phyloP scores from a whole-genome alignment of 92 coral and sea anemone species.

The Diadumene lineata region DNA sequence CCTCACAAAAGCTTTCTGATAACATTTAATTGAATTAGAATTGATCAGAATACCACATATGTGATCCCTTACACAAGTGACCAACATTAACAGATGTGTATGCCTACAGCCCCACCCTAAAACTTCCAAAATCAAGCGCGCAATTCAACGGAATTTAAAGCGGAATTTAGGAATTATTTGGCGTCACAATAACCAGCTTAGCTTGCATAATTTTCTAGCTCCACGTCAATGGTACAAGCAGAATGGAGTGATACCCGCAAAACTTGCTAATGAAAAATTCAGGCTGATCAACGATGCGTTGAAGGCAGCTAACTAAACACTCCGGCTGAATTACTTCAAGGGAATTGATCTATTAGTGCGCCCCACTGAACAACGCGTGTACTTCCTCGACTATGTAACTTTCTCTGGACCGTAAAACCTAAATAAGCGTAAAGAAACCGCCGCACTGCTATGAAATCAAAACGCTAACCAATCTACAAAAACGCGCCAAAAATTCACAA shows the following conservation, averaged over 20 bases:
- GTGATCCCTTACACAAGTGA: conserved; percentile 10
- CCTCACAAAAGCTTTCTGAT: conserved; percentile 11
- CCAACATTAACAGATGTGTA: conserved; percentile 15
- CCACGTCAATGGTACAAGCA: conserved; percentile 43
- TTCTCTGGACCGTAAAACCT: conserved; percentile 11
- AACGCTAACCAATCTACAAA: conserved; percentile 27
- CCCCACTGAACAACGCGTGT: conserved; percentile 34
- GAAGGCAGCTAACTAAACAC: conserved; percentile 86
- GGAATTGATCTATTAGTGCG: conserved; percentile 25
- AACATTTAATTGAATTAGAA: conserved; percentile 14
- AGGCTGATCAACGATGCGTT: conserved; percentile 75
- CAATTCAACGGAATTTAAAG: conserved; percentile 4
- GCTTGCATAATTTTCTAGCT: background rate
- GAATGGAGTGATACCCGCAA: conserved; percentile 30
- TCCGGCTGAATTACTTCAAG: conserved; percentile 23
- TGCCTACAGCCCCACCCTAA: conserved; percentile 43
- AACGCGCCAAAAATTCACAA: background rate
- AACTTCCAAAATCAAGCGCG: background rate
- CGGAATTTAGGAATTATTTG: background rate
- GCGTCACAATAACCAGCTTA: background rate
- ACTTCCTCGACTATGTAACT: background rate
- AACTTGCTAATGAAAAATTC: conserved; percentile 75
- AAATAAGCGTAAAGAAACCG: conserved; percentile 13
- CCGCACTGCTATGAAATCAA: background rate
- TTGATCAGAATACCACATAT: conserved; percentile 21